Conservation (phyloP, 2,888 invertebrate species). For the Geotrupes spiniger region DNA sequence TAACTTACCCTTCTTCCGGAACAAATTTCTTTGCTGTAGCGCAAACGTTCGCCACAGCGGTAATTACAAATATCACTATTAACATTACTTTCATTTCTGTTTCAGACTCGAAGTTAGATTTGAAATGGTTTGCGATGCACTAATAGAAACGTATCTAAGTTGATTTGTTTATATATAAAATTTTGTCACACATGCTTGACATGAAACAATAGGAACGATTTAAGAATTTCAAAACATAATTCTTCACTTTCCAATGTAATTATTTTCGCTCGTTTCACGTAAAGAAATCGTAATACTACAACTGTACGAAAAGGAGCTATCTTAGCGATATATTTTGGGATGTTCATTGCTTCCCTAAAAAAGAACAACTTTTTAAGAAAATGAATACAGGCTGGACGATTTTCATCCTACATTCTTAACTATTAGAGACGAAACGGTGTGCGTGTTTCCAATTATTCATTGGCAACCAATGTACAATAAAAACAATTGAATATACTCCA, state of each 20-base stretch:
- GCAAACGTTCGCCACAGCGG: conserved; percentile 15
- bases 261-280: conserved; percentile 16
- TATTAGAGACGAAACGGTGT: no score
- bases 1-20: conserved; percentile 41
- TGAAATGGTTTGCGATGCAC: no score
- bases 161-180: conserved; percentile 36
- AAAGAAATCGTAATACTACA: conserved; percentile 4
- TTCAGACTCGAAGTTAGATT: not conserved
- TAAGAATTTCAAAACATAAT: conserved; percentile 30
- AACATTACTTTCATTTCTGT: conserved; percentile 5
- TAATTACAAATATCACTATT: conserved; percentile 12
- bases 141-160: not conserved
- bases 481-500: no score
- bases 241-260: conserved; percentile 30
- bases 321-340: no score
- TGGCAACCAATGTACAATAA: no score
- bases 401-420: no score
- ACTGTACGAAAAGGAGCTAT: no score
- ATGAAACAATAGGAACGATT: conserved; percentile 43
- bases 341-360: no score
- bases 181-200: conserved; percentile 43
- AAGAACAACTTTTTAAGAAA: no score
- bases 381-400: no score
- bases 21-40: conserved; percentile 41
- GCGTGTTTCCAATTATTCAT: no score